Base-by-base conservation (phyloP, 1,140 invertebrate species). In the Akabosia matsudoensis region DNA sequence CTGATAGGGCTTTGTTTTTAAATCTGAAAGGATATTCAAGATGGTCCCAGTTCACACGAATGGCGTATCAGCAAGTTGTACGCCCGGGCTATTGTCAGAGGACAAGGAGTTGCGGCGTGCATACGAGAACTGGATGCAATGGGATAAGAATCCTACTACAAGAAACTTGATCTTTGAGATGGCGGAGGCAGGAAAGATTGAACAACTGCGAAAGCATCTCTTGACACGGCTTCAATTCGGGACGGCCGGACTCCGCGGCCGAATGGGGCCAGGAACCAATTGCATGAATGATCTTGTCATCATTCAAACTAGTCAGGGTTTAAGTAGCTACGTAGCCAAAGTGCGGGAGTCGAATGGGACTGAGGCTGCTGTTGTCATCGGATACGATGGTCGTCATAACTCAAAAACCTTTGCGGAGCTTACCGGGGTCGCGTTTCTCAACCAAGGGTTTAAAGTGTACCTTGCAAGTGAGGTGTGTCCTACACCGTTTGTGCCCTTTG, bases 241-340 rank as follows among this genome's bases (percentile, higher is more conserved):
- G 28, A 97, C 96, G 3, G 94, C 96, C 0, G 95, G 97, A 1
- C 86, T 99, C 7, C 88, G 98, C 76, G 94, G 93, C 0, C 86
- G 87, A 77, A 99, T 99, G 97, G 93, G 90, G 22, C 90, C 95
- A 51, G 98, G 97, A 0, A 98, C 93, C 83, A 89, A 89, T 81
- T 91, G 91, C 74, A 97, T 99, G 92, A 99, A 99, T 87, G 97
- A 99, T 86, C 87, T 99, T 31, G 97, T 98, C 0, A 92, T 99
- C 33, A 90, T 99, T 67, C 98, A 99, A 87, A 95, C 97, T 24
- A 91, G 92, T 2, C 97, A 98, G 89, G 97, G 97, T 3, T 85
- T 99, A 64, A 1, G 71, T 7, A 75, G 3, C 22, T 78, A 79
- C 56, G 54, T 76, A 13, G 89, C 90, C 37, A 89, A 95, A 97